Evolutionary conservation across 1,140 invertebrate genomes (phyloP).

Genomic region (Mya arenaria): DNA sequence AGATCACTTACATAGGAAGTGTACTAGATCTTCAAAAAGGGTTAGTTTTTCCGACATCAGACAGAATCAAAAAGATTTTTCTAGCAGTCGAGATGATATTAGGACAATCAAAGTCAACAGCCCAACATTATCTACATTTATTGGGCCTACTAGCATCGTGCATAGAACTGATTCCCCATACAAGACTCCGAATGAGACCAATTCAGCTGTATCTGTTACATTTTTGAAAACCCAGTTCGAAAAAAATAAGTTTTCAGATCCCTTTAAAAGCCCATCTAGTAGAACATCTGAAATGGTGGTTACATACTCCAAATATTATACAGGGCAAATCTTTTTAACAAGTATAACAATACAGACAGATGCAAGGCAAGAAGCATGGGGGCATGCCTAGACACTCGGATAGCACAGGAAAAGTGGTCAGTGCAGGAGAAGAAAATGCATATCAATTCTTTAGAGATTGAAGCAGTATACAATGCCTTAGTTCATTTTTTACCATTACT

Average conservation of each 20-base stretch:
- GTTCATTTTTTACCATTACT: neutral
- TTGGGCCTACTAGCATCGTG: slow-evolving; percentile 17
- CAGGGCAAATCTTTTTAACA: slow-evolving; percentile 6
- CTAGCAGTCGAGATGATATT: neutral
- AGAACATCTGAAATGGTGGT: slow-evolving; percentile 28
- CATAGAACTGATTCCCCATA: neutral
- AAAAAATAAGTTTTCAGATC: slow-evolving; percentile 5
- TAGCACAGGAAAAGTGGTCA: slow-evolving; percentile 14
- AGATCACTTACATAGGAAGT: slow-evolving; percentile 14
- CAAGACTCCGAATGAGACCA: slow-evolving; percentile 9
- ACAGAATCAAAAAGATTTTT: neutral
- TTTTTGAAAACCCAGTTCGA: slow-evolving; percentile 23
- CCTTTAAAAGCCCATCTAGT: neutral
- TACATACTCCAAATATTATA: slow-evolving; percentile 7
- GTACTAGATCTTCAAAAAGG: slow-evolving; percentile 3
- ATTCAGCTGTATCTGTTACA: slow-evolving; percentile 27
- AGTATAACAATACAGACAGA: slow-evolving; percentile 16
- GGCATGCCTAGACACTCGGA: slow-evolving; percentile 6
- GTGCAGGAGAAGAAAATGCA: neutral
- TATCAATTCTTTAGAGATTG: slow-evolving; percentile 30
- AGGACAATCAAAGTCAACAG: neutral
- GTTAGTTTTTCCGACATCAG: slow-evolving; percentile 1
- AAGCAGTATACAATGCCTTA: neutral
- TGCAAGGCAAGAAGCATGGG: neutral
- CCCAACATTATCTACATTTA: slow-evolving; percentile 10